A percentile compares a stretch with the other conserved stretches of the same genome.
Conservation (phyloP, 2,797 vertebrate species). For the Betta splendens region DNA sequence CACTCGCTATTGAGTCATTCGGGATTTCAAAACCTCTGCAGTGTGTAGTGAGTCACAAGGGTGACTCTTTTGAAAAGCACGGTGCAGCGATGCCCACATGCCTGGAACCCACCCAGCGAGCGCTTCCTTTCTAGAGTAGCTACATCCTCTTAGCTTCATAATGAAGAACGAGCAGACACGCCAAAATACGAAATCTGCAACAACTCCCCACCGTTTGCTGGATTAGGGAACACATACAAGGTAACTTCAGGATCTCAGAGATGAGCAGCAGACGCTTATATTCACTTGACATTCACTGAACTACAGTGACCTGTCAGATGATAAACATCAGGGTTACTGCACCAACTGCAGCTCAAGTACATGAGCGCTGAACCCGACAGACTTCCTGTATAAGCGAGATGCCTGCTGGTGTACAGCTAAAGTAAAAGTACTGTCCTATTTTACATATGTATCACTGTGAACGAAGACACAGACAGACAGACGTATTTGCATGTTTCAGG, state of each 20-base stretch:
- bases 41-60: not conserved
- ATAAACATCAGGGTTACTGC: not conserved
- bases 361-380: not conserved
- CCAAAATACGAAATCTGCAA: not conserved
- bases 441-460: no score
- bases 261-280: no score
- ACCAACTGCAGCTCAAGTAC: not conserved
- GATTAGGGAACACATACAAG: no score
- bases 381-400: not conserved
- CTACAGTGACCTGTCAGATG: not conserved
- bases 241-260: no score
- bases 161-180: not conserved
- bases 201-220: no score
- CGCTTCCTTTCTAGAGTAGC: conserved; percentile 48
- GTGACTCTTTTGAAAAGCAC: conserved; percentile 19
- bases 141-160: not conserved
- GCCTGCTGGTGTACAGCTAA: not conserved
- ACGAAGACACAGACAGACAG: no score
- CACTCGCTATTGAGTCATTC: not conserved
- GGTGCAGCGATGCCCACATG: not conserved
- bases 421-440: not conserved
- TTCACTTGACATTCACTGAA: not conserved
- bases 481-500: not conserved
- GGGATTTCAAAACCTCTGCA: not conserved
- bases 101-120: not conserved